A percentile compares a stretch with the other conserved stretches of the same genome.
Evolutionary conservation across 2,113 vertebrate genomes (phyloP).

Genomic region (Myotis davidii): DNA sequence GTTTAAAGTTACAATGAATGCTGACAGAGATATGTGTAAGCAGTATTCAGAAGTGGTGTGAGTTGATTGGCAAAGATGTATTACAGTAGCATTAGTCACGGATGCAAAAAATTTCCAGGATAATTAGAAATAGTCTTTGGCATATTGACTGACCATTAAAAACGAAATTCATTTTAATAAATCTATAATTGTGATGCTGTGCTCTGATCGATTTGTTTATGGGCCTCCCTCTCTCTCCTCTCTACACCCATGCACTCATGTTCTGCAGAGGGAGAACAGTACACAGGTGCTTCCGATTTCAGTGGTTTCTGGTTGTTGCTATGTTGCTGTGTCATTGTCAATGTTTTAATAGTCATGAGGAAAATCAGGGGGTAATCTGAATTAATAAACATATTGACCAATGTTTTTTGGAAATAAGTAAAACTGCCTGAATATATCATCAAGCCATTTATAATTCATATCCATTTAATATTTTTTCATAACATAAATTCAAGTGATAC

Average conservation of each 20-base stretch:
- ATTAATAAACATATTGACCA: neutral
- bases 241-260: neutral
- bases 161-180: constrained; percentile 81
- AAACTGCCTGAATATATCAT: neutral
- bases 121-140: constrained; percentile 82
- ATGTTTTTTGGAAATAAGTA: neutral
- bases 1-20: neutral
- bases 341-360: neutral
- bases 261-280: neutral
- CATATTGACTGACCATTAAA: constrained; percentile 80
- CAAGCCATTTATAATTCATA: neutral
- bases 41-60: constrained; percentile 67
- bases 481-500: neutral
- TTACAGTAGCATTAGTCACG: constrained; percentile 77
- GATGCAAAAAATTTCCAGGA: constrained; percentile 80
- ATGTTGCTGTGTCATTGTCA: neutral
- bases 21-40: constrained; percentile 1
- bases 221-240: neutral
- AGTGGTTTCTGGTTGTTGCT: neutral
- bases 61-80: constrained; percentile 80
- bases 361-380: neutral
- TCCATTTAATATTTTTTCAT: neutral
- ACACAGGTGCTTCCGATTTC: neutral
- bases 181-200: constrained; percentile 61
- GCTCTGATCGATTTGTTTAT: constrained; percentile 58